A percentile compares a stretch with the other conserved stretches of the same genome.
These are phyloP conservation scores for Ariolimax columbianus DNA, from an alignment of 2,888 invertebrate genomes.

Conservation along the genomic window DNA sequence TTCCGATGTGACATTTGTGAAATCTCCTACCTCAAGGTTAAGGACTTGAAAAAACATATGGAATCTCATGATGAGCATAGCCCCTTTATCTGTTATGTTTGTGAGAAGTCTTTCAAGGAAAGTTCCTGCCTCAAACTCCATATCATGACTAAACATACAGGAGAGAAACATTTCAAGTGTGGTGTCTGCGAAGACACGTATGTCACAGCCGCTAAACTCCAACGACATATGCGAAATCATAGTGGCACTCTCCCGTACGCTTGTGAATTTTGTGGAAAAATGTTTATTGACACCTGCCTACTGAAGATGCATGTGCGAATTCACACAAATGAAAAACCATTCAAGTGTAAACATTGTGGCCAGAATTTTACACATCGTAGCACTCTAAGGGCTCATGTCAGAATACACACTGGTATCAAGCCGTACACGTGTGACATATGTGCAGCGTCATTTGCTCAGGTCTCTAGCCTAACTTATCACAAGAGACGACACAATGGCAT, in stretches of 20 bases:
- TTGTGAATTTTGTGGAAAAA: slow-evolving; percentile 48
- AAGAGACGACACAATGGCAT: slow-evolving; percentile 41
- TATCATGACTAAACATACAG: slow-evolving; percentile 36
- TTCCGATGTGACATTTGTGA: slow-evolving; percentile 36
- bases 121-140: slow-evolving; percentile 42
- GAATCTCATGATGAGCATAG: slow-evolving; percentile 27
- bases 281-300: slow-evolving; percentile 33
- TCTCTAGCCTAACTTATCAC: slow-evolving; percentile 47
- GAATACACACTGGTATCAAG: slow-evolving; percentile 42
- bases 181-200: slow-evolving; percentile 31
- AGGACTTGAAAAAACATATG: slow-evolving; percentile 38
- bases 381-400: slow-evolving; percentile 39
- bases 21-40: slow-evolving; percentile 14
- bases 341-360: slow-evolving; percentile 35
- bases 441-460: slow-evolving; percentile 42
- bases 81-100: slow-evolving; percentile 23
- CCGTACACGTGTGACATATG: slow-evolving; percentile 46
- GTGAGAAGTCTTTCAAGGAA: slow-evolving; percentile 37
- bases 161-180: slow-evolving; percentile 44
- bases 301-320: slow-evolving; percentile 44
- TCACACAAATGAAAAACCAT: slow-evolving; percentile 44
- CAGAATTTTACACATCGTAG: slow-evolving; percentile 36
- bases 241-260: slow-evolving; percentile 39
- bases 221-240: slow-evolving; percentile 45
- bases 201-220: slow-evolving; percentile 38